Conservation (phyloP, 2,113 vertebrate species). For the Gavialis gangeticus region DNA sequence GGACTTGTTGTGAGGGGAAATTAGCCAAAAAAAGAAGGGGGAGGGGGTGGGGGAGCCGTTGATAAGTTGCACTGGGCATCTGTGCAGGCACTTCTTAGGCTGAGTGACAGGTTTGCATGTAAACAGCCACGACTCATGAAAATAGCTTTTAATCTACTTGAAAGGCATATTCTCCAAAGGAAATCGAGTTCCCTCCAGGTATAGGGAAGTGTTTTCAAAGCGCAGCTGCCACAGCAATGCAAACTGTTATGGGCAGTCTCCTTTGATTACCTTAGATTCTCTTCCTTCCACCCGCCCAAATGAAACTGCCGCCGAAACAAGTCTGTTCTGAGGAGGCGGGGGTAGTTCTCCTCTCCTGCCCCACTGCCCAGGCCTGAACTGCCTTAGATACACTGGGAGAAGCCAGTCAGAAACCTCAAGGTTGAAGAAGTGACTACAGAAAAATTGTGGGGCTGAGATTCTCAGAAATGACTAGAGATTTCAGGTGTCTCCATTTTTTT, state of each 20-base stretch:
- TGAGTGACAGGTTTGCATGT: conserved; percentile 67
- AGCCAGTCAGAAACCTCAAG: background rate
- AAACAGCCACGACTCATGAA: conserved; percentile 58
- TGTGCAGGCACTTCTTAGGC: conserved; percentile 14
- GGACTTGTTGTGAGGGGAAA: background rate
- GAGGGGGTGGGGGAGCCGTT: background rate
- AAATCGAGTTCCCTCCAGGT: conserved; percentile 59
- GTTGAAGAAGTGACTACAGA: background rate
- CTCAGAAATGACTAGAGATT: background rate
- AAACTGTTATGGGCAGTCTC: background rate
- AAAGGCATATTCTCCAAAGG: conserved; percentile 54
- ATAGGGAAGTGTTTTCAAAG: conserved; percentile 27
- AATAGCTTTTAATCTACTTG: conserved; percentile 72
- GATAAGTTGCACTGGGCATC: conserved; percentile 14
- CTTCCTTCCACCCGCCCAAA: background rate
- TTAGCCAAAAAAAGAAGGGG: background rate
- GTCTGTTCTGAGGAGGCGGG: background rate
- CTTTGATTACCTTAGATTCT: background rate
- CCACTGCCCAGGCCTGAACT: background rate
- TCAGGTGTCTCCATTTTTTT: background rate
- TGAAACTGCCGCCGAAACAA: background rate
- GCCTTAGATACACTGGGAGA: background rate
- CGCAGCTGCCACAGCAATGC: background rate
- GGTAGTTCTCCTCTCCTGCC: background rate
- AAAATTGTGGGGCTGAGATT: background rate